Evolutionary conservation across 2,113 vertebrate genomes (phyloP).

Genomic region (Elephas maximus): DNA sequence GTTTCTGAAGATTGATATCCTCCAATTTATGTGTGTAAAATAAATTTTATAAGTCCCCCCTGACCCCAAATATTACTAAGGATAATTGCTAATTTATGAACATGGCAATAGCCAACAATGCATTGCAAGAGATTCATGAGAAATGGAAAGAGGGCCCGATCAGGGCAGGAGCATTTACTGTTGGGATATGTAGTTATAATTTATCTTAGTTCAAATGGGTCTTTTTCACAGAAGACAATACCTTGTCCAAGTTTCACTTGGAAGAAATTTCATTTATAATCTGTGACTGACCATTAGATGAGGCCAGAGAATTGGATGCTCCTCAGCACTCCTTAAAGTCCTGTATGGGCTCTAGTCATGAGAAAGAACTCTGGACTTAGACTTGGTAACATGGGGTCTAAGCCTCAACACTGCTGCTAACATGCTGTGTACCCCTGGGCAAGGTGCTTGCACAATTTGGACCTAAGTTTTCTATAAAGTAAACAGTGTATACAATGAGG

Average conservation of each 20-base stretch:
- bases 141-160: not conserved
- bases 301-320: not conserved
- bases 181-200: not conserved
- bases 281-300: not conserved
- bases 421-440: not conserved
- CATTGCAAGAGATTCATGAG: not conserved
- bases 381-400: not conserved
- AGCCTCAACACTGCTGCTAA: not conserved
- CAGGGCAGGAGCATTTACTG: not conserved
- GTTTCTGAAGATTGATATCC: not conserved
- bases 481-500: not conserved
- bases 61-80: not conserved
- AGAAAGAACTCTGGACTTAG: not conserved
- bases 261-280: slow-evolving; percentile 9
- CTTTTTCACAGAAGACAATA: slow-evolving; percentile 4
- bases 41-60: not conserved
- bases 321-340: not conserved
- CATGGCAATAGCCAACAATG: not conserved
- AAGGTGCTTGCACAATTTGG: not conserved
- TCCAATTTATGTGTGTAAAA: not conserved
- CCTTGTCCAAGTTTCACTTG: slow-evolving; percentile 4
- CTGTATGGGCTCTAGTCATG: not conserved
- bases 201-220: not conserved
- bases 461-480: not conserved
- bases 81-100: not conserved